Evolutionary conservation across 2,797 vertebrate species (phyloP).

Genomic region (Melopsittacus undulatus): DNA sequence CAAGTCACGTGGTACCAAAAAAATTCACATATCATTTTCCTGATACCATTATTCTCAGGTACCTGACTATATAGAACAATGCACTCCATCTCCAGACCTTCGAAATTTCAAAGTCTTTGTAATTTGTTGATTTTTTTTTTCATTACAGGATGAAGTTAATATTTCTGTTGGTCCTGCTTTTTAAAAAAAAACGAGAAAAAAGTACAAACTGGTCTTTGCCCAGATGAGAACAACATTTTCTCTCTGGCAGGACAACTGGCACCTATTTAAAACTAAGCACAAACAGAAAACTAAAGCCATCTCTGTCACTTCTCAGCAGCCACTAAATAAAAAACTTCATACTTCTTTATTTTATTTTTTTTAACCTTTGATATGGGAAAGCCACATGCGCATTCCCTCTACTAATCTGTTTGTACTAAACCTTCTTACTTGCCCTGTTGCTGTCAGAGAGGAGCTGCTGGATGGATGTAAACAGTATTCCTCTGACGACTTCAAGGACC

Average conservation of each 20-base stretch:
- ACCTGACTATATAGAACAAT: background rate
- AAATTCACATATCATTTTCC: background rate
- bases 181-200: background rate
- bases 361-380: background rate
- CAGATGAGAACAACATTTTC: background rate
- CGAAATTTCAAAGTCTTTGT: background rate
- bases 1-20: background rate
- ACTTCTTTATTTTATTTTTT: background rate
- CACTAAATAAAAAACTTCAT: background rate
- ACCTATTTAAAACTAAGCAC: background rate
- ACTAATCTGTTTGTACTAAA: background rate
- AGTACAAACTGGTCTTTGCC: background rate
- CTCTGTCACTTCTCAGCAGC: background rate
- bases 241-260: background rate
- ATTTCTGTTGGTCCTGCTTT: background rate
- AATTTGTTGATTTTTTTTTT: background rate
- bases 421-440: background rate
- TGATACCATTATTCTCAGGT: background rate
- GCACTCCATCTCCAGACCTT: background rate
- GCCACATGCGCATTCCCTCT: background rate
- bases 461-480: background rate
- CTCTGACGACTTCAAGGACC: background rate
- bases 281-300: background rate
- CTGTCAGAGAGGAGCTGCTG: background rate
- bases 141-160: background rate